Percentiles rank a stretch among this genome's conserved stretches.
phyloP scores from a whole-genome alignment of 2,113 vertebrate genomes.

The Gnathochromis pfefferi region DNA sequence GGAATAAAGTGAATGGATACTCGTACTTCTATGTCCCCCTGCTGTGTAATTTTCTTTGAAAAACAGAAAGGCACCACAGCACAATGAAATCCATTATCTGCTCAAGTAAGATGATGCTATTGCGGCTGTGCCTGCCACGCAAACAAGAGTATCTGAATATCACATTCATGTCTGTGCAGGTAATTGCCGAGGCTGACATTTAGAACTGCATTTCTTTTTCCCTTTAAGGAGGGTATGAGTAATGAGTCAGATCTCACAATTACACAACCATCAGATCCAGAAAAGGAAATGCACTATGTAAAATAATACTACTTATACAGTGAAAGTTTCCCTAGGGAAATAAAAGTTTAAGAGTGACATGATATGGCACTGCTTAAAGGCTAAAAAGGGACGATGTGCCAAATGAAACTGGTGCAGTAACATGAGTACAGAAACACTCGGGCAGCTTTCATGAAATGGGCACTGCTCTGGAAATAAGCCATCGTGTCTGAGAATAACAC shows the following conservation, averaged over 20 bases:
- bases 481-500: background rate
- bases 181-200: background rate
- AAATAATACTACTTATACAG: background rate
- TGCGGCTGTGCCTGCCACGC: background rate
- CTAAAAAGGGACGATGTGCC: background rate
- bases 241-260: background rate
- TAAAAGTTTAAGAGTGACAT: background rate
- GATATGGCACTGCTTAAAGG: background rate
- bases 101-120: background rate
- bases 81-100: background rate
- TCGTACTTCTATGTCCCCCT: background rate
- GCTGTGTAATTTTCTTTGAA: background rate
- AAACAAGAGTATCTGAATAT: constrained; percentile 40
- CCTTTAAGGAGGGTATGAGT: background rate
- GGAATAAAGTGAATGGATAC: background rate
- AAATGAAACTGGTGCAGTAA: background rate
- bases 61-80: background rate
- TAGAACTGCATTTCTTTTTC: background rate
- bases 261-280: background rate
- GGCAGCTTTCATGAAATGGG: background rate
- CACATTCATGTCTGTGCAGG: background rate
- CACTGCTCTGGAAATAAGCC: background rate
- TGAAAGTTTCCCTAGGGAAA: background rate
- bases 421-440: background rate
- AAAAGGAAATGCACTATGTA: background rate